Conservation (phyloP, 2,888 invertebrate genomes). For the Tetragnatha montana region DNA sequence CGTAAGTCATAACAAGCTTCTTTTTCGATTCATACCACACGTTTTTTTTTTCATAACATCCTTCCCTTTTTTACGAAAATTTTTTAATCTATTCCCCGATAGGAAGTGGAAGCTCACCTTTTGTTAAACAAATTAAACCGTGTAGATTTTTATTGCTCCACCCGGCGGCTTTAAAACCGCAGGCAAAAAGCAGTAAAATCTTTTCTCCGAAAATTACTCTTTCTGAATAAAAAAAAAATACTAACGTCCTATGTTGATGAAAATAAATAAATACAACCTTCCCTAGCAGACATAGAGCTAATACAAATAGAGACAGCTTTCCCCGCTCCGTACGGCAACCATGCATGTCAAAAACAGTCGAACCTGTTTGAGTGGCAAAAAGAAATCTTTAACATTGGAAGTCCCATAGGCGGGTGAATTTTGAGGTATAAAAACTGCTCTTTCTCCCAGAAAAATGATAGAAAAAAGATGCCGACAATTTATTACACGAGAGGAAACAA, state of each 20-base stretch:
- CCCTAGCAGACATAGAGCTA: too few relatives aligned
- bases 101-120: conserved; percentile 18
- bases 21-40: conserved; percentile 14
- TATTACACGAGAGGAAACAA: too few relatives aligned
- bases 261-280: neutral
- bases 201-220: conserved; percentile 10
- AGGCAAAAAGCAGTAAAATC: neutral
- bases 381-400: too few relatives aligned
- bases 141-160: conserved; percentile 4
- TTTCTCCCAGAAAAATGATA: too few relatives aligned
- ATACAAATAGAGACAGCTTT: too few relatives aligned
- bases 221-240: neutral
- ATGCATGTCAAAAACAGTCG: too few relatives aligned
- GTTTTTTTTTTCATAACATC: neutral
- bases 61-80: neutral
- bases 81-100: conserved; percentile 16
- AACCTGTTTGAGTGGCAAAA: too few relatives aligned
- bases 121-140: conserved; percentile 39
- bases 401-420: too few relatives aligned
- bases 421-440: too few relatives aligned
- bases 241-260: neutral
- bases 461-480: too few relatives aligned
- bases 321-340: too few relatives aligned
- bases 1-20: conserved; percentile 37
- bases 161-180: conserved; percentile 6